Evolutionary conservation across 2,113 vertebrate species (phyloP), one percentile per base, ranked within the genome.

Genomic region (Thamnaconus septentrionalis): DNA sequence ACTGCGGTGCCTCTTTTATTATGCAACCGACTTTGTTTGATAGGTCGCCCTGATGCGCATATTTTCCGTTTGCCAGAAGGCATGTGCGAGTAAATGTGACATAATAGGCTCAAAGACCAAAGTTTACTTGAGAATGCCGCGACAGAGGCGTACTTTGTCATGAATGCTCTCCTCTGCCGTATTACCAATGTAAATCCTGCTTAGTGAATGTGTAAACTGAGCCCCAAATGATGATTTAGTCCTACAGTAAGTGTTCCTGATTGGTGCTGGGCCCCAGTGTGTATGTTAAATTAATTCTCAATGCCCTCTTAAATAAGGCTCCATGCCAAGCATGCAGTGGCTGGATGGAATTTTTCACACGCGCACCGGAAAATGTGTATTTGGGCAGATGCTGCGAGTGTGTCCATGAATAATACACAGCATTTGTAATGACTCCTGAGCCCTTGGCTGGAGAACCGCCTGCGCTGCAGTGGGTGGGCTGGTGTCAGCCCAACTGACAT

Each of bases 341-440:
- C 47, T 61, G 59, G 55, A 63, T 40, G 51, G 53, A 41, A 67
- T 67, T 63, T 58, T n/a, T 71, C 64, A 62, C 8, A 50, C 43
- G 56, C 78, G 67, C 54, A 69, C 68, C 60, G 59, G 61, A 61
- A 71, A 64, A 74, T 51, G 61, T 68, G 55, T 66, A 64, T 82
- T 79, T 72, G 55, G 43, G 45, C 61, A 71, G 73, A 80, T 75
- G 73, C 52, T 74, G 61, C 0, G 39, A 71, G 53, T 72, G 68
- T 75, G 64, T 61, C 58, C 46, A 75, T 89, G 78, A 88, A 90
- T 86, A 87, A 89, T 76, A 71, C 77, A 76, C 78, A 68, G 78
- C 79, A 83, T 82, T 76, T 76, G 59, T 77, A 82, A 87, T 80
- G 75, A 80, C 66, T 84, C 31, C 69, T 62, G 72, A 42, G 56